Evolutionary conservation across 1,140 invertebrate genomes (phyloP).

Genomic region (Geopemphigus sp.): DNA sequence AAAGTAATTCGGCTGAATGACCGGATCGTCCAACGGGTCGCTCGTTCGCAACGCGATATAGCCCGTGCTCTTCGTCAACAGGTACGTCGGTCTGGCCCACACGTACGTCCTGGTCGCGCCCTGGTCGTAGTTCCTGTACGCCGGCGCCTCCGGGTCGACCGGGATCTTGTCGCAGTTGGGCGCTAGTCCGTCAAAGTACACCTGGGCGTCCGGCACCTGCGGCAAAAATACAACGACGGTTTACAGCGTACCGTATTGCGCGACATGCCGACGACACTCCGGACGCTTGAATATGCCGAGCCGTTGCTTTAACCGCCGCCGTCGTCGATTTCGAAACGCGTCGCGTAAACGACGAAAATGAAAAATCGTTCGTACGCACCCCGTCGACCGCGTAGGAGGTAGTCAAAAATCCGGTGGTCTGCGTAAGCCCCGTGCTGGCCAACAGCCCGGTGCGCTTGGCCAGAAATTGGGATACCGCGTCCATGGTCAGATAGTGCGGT

Average conservation of each 20-base stretch:
- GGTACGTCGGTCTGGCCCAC: slow-evolving; percentile 52
- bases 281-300: no score
- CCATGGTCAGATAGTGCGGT: slow-evolving; percentile 54
- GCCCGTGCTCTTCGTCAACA: slow-evolving; percentile 59
- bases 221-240: no score
- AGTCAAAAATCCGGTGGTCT: slow-evolving; percentile 54
- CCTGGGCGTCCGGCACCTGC: slow-evolving; percentile 25
- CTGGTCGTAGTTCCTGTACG: not conserved
- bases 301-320: no score
- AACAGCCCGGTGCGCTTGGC: slow-evolving; percentile 56
- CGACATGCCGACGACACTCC: no score
- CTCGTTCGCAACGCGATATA: slow-evolving; percentile 59
- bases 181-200: slow-evolving; percentile 30
- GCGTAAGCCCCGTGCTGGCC: slow-evolving; percentile 58
- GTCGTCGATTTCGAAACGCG: no score
- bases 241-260: no score
- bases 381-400: slow-evolving; percentile 52
- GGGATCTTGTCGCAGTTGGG: slow-evolving; percentile 34
- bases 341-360: no score
- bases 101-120: not conserved
- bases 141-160: not conserved
- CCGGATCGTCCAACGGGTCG: slow-evolving; percentile 64
- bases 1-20: slow-evolving; percentile 72
- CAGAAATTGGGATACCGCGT: slow-evolving; percentile 56
- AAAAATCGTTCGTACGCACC: not conserved